Conservation (phyloP, 1,140 invertebrate genomes). For the Druon quercuslanigerum region DNA sequence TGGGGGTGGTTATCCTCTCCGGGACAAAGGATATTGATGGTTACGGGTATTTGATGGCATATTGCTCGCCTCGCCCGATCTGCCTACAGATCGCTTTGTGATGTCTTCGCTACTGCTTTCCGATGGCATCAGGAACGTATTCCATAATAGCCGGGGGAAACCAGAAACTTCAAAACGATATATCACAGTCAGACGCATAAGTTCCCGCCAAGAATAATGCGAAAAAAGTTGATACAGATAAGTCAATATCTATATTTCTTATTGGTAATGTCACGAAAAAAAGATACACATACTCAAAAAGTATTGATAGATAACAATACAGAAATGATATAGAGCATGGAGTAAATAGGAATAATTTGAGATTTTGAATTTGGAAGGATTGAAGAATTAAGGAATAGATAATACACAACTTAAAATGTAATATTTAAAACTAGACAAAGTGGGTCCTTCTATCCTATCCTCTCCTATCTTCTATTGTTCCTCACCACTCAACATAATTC, state of each 20-base stretch:
- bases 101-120: constrained; percentile 72
- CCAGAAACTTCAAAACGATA: constrained; percentile 33
- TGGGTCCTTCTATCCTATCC: too few relatives aligned
- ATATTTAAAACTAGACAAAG: too few relatives aligned
- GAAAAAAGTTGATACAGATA: constrained; percentile 25
- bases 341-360: too few relatives aligned
- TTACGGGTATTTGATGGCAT: constrained; percentile 76
- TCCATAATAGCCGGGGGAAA: constrained; percentile 49
- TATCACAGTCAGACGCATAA: constrained; percentile 33
- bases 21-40: constrained; percentile 72
- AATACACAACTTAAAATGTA: too few relatives aligned
- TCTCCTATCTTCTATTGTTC: too few relatives aligned
- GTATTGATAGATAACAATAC: too few relatives aligned
- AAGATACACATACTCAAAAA: too few relatives aligned
- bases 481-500: too few relatives aligned
- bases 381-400: too few relatives aligned
- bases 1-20: constrained; percentile 48
- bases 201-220: constrained; percentile 19
- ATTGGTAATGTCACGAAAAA: too few relatives aligned
- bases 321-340: too few relatives aligned
- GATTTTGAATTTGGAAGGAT: too few relatives aligned
- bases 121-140: constrained; percentile 60
- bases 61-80: constrained; percentile 69
- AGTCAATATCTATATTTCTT: not conserved
- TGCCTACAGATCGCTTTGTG: constrained; percentile 69